Percentiles rank a stretch among this genome's conserved stretches.
Conservation (phyloP, 2,797 vertebrate species). For the Poecilia wingei region DNA sequence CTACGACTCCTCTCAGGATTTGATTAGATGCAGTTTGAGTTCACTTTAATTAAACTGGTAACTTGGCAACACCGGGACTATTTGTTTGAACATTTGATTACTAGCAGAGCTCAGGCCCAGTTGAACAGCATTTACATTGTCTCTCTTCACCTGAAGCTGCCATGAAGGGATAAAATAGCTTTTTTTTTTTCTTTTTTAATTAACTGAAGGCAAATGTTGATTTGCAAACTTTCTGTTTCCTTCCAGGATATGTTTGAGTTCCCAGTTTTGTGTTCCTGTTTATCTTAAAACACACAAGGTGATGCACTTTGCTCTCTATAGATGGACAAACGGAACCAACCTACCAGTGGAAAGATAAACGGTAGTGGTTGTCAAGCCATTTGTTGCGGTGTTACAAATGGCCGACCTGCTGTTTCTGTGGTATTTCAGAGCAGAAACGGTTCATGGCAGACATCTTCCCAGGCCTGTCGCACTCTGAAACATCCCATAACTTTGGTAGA, state of each 20-base stretch:
- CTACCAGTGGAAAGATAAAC: slow-evolving; percentile 15
- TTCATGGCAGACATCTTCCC: slow-evolving; percentile 17
- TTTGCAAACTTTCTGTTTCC: neutral
- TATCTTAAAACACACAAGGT: neutral
- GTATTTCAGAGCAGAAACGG: neutral
- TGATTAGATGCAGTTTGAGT: slow-evolving; percentile 24
- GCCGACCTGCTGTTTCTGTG: neutral
- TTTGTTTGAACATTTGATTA: slow-evolving; percentile 9
- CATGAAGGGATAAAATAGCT: neutral
- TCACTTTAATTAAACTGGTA: neutral
- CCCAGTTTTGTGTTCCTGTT: neutral
- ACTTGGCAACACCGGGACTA: neutral
- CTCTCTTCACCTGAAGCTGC: neutral
- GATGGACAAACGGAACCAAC: neutral
- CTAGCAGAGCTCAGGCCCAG: neutral
- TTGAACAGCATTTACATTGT: neutral
- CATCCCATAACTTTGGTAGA: neutral
- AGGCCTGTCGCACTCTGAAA: slow-evolving; percentile 19
- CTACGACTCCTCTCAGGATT: neutral
- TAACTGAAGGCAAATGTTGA: neutral
- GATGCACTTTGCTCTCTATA: neutral
- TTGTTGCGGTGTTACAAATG: neutral
- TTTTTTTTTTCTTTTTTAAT: neutral
- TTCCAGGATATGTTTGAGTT: neutral
- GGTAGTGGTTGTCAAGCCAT: slow-evolving; percentile 28